Percentiles rank a stretch among this genome's conserved stretches.
Evolutionary conservation across 2,113 vertebrate species (phyloP).

Genomic region (Nerophis ophidion): DNA sequence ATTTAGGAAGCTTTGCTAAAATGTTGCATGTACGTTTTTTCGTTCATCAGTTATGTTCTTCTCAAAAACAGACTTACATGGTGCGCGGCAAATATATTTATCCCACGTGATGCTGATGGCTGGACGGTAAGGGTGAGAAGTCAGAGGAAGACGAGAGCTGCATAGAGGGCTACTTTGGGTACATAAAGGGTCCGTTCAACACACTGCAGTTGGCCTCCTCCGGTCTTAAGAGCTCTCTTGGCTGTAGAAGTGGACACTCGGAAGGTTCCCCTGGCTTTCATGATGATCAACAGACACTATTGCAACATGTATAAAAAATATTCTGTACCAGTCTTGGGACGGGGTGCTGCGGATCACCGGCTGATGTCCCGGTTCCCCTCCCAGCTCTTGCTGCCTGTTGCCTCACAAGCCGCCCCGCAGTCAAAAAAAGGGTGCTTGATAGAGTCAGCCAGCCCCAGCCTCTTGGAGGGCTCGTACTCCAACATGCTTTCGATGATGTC

Average conservation of each 20-base stretch:
- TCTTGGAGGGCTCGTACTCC: constrained; percentile 91
- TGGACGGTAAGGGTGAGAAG: constrained; percentile 25
- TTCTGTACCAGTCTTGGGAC: constrained; percentile 29
- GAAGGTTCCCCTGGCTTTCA: constrained; percentile 46
- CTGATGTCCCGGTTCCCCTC: constrained; percentile 95
- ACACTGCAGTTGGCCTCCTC: no score
- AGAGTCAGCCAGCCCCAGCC: constrained; percentile 78
- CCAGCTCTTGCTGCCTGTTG: constrained; percentile 79
- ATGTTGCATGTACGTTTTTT: constrained; percentile 11
- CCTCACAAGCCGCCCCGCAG: constrained; percentile 56
- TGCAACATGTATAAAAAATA: constrained; percentile 12
- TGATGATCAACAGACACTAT: constrained; percentile 19
- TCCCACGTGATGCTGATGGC: constrained; percentile 15
- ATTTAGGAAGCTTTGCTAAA: not conserved
- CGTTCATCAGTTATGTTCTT: not conserved
- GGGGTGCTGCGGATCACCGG: constrained; percentile 76
- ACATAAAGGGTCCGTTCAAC: constrained; percentile 10
- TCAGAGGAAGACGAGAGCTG: constrained; percentile 59
- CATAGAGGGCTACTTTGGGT: constrained; percentile 46
- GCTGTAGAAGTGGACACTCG: constrained; percentile 28
- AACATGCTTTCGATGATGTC: constrained; percentile 94
- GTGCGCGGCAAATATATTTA: constrained; percentile 20
- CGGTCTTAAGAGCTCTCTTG: constrained; percentile 5
- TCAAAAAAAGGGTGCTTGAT: constrained; percentile 90
- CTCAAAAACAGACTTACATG: constrained; percentile 8